phyloP scores from a whole-genome alignment of 2,888 invertebrate species.

The Drosophila quinaria region DNA sequence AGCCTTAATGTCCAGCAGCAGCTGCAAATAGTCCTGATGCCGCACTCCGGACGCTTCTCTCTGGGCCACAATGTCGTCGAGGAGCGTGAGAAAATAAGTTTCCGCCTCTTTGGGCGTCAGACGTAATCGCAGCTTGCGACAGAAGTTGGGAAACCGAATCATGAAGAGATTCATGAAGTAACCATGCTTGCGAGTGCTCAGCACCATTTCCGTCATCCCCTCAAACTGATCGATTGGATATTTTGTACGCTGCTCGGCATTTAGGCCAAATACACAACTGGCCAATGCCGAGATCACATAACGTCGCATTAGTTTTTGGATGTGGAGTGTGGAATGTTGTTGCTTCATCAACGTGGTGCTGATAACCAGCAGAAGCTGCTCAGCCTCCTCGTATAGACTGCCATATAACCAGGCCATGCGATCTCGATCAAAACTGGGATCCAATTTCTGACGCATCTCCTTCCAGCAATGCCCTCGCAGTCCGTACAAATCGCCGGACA shows the following conservation, averaged over 20 bases:
- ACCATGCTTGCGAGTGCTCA: conserved; percentile 72
- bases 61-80: conserved; percentile 69
- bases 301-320: conserved; percentile 76
- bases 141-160: conserved; percentile 74
- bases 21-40: conserved; percentile 87
- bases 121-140: conserved; percentile 71
- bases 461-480: conserved; percentile 85
- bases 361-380: conserved; percentile 59
- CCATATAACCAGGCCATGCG: conserved; percentile 81
- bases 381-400: conserved; percentile 65
- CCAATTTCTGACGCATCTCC: conserved; percentile 84
- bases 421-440: conserved; percentile 82
- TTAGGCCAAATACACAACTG: conserved; percentile 76
- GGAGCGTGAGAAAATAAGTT: conserved; percentile 68
- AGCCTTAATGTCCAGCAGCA: conserved; percentile 87
- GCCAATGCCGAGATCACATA: conserved; percentile 77
- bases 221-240: conserved; percentile 76
- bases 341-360: conserved; percentile 68
- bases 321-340: conserved; percentile 68
- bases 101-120: conserved; percentile 69
- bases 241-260: conserved; percentile 57
- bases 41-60: conserved; percentile 63
- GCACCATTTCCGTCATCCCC: conserved; percentile 78
- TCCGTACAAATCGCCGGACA: conserved; percentile 85
- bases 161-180: conserved; percentile 70